Conservation (phyloP, 2,888 invertebrate genomes). For the Lasioglossum calceatum region DNA sequence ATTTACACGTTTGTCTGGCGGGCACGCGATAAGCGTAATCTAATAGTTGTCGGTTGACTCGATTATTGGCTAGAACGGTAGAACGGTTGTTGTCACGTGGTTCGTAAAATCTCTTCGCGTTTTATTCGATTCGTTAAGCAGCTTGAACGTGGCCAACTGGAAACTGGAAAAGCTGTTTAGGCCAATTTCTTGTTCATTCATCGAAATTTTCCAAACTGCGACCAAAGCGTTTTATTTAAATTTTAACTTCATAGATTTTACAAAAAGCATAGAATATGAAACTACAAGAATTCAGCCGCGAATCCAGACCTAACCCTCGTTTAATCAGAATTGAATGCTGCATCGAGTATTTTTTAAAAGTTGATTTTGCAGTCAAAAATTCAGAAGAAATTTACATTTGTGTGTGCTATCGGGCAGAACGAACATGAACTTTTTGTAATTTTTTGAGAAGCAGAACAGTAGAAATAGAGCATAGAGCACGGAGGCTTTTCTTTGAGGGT, state of each 20-base stretch:
- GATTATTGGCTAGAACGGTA: conserved; percentile 40
- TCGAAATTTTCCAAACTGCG: neutral
- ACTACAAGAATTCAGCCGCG: neutral
- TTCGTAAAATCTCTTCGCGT: conserved; percentile 38
- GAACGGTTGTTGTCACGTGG: conserved; percentile 35
- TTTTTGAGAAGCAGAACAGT: neutral
- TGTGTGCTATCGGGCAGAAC: neutral
- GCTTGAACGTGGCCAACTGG: conserved; percentile 11
- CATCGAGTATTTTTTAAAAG: neutral
- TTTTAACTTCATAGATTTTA: neutral
- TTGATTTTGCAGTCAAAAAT: neutral
- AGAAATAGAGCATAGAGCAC: neutral
- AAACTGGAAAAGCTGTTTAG: neutral
- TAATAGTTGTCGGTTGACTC: conserved; percentile 48
- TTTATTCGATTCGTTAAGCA: conserved; percentile 31
- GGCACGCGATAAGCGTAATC: conserved; percentile 46
- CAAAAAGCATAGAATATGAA: neutral
- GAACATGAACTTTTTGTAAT: neutral
- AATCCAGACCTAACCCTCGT: neutral
- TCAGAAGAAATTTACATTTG: neutral
- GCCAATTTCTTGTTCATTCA: conserved; percentile 8
- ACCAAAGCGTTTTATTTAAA: neutral
- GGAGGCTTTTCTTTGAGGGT: neutral
- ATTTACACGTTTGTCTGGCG: conserved; percentile 41
- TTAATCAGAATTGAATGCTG: neutral